Percentiles rank a stretch among this genome's conserved stretches.
Evolutionary conservation across 1,140 invertebrate genomes (phyloP).

Genomic region (Hylyphantes graminicola): DNA sequence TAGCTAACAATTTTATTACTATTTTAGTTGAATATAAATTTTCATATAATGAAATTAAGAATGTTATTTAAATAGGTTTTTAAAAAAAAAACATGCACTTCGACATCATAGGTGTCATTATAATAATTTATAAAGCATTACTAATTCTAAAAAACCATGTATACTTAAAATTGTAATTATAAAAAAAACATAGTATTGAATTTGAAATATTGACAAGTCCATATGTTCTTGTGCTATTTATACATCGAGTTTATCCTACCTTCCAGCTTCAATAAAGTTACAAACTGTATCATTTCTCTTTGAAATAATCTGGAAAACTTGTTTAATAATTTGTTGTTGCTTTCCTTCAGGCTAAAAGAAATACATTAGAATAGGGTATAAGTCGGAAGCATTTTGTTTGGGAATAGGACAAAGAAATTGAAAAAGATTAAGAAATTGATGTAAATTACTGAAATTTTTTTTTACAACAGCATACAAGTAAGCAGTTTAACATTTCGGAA

Average conservation of each 20-base stretch:
- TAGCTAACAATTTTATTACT: too few species aligned
- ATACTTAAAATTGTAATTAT: neutral
- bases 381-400: too few species aligned
- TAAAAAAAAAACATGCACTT: neutral
- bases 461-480: too few species aligned
- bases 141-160: too few species aligned
- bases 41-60: too few species aligned
- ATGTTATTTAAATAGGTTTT: neutral
- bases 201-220: neutral
- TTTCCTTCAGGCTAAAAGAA: conserved; percentile 90
- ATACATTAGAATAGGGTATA: neutral
- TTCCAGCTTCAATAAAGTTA: conserved; percentile 98
- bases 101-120: conserved; percentile 65
- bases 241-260: conserved; percentile 71
- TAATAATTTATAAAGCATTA: conserved; percentile 38
- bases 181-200: neutral
- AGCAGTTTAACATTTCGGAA: too few species aligned
- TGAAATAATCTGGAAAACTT: conserved; percentile 98
- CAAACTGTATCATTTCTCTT: conserved; percentile 99
- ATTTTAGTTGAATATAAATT: too few species aligned
- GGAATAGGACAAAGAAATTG: too few species aligned
- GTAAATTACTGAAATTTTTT: too few species aligned
- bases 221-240: too few species aligned
- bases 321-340: conserved; percentile 99
- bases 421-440: too few species aligned